These are phyloP conservation scores for Drosophila prostipennis DNA, from an alignment of 2,888 invertebrate species.

Conservation along the genomic window DNA sequence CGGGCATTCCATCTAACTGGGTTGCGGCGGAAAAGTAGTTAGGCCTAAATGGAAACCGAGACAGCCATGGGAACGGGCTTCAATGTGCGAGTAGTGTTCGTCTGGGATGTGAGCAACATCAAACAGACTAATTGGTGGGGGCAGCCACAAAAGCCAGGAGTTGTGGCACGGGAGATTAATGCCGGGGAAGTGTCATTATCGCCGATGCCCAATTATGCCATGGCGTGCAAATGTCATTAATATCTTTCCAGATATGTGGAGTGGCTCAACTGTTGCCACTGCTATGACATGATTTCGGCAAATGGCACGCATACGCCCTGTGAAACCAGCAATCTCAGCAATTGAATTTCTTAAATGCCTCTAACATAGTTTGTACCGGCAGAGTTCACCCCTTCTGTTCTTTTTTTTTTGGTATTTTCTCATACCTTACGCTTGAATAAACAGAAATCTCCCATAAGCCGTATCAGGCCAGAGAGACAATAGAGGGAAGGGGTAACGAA, in stretches of 20 bases:
- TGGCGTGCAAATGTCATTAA: slow-evolving; percentile 28
- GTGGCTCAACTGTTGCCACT: not conserved
- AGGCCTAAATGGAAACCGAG: slow-evolving; percentile 21
- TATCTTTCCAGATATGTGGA: not conserved
- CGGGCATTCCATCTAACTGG: not conserved
- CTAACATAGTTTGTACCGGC: not conserved
- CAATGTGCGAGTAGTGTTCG: not conserved
- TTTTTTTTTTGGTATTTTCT: slow-evolving; percentile 4
- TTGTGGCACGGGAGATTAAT: slow-evolving; percentile 19
- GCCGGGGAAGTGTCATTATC: slow-evolving; percentile 27
- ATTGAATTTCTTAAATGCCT: slow-evolving; percentile 6
- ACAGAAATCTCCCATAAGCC: slow-evolving; percentile 37
- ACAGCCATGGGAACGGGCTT: slow-evolving; percentile 3
- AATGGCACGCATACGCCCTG: too few species aligned
- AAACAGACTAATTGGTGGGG: slow-evolving; percentile 40
- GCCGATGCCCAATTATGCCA: slow-evolving; percentile 16
- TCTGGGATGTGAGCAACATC: slow-evolving; percentile 33
- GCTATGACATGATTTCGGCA: not conserved
- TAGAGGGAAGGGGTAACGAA: not conserved
- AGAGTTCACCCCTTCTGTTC: not conserved
- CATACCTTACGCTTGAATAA: slow-evolving; percentile 22
- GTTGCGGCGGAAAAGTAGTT: slow-evolving; percentile 20
- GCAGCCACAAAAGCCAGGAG: slow-evolving; percentile 14
- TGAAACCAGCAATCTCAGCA: slow-evolving; percentile 10
- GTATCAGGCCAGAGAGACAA: slow-evolving; percentile 6